These are phyloP conservation scores for Microctonus hyperodae DNA, from an alignment of 2,888 invertebrate species.

Conservation along the genomic window DNA sequence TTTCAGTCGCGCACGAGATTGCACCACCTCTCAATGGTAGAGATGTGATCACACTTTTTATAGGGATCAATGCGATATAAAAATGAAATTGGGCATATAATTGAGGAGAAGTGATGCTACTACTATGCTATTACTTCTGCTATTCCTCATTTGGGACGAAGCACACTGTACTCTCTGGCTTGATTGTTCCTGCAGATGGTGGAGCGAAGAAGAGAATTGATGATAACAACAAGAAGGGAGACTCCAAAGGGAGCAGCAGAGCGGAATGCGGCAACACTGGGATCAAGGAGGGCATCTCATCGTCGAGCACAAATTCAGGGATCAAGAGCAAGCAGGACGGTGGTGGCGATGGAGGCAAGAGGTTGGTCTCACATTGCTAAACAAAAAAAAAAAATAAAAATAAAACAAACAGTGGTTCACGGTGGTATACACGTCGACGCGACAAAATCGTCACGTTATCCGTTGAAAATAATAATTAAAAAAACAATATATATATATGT, in stretches of 20 bases:
- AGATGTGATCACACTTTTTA: conserved; percentile 12
- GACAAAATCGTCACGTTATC: conserved; percentile 30
- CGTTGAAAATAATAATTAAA: conserved; percentile 34
- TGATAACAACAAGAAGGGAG: conserved; percentile 57
- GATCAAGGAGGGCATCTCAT: conserved; percentile 54
- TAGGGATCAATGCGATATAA: conserved; percentile 14
- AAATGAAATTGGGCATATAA: conserved; percentile 21
- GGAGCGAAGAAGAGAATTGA: conserved; percentile 61
- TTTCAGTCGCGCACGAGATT: conserved; percentile 38
- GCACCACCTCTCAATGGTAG: conserved; percentile 10
- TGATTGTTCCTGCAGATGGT: conserved; percentile 60
- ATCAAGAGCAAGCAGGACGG: conserved; percentile 69
- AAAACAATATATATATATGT: conserved; percentile 26
- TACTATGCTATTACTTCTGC: conserved; percentile 19
- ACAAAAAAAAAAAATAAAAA: conserved; percentile 34
- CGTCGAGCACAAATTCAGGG: conserved; percentile 62
- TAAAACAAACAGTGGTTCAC: conserved; percentile 49
- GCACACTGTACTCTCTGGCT: conserved; percentile 47
- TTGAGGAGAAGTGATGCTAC: conserved; percentile 19
- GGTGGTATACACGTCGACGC: conserved; percentile 51
- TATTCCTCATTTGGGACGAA: conserved; percentile 39
- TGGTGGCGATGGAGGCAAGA: conserved; percentile 64
- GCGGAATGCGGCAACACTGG: conserved; percentile 53
- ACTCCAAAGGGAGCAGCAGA: conserved; percentile 61
- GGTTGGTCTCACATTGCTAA: conserved; percentile 65